A percentile compares a stretch with the other conserved stretches of the same genome.
Evolutionary conservation across 2,888 invertebrate species (phyloP).

Genomic region (Phortica magna): DNA sequence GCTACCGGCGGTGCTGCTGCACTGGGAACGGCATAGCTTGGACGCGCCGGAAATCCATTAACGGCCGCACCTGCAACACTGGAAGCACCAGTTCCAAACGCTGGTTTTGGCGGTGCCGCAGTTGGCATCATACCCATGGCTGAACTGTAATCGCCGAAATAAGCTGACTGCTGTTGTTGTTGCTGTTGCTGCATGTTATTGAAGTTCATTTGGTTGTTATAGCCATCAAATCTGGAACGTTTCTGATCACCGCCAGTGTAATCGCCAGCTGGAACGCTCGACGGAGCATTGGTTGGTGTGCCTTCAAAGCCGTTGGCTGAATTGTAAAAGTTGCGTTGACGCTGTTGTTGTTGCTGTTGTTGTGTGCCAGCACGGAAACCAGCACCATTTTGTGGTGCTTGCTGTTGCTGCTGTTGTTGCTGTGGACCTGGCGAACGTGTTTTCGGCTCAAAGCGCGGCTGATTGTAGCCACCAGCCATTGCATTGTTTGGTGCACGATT

Average conservation of each 20-base stretch:
- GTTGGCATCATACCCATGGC: constrained; percentile 24
- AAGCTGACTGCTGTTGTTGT: constrained; percentile 40
- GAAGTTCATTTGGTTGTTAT: constrained; percentile 53
- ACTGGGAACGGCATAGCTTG: constrained; percentile 73
- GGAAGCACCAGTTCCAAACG: constrained; percentile 52
- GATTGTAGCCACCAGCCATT: not conserved
- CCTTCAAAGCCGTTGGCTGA: constrained; percentile 11
- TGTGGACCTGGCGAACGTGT: constrained; percentile 49
- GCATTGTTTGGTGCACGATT: constrained; percentile 32
- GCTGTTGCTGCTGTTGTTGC: constrained; percentile 42
- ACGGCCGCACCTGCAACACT: constrained; percentile 55
- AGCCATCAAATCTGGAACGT: constrained; percentile 59
- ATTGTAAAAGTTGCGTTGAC: constrained; percentile 18
- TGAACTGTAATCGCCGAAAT: constrained; percentile 7
- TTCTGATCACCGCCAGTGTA: constrained; percentile 63
- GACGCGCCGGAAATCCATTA: constrained; percentile 53
- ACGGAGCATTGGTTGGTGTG: constrained; percentile 40
- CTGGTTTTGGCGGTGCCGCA: constrained; percentile 41
- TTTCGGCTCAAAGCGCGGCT: constrained; percentile 59
- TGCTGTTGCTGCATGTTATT: constrained; percentile 49
- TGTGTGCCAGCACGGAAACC: constrained; percentile 43
- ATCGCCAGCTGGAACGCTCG: constrained; percentile 46
- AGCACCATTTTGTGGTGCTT: constrained; percentile 36
- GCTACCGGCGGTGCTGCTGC: constrained; percentile 51
- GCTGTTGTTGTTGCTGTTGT: constrained; percentile 52